phyloP scores from a whole-genome alignment of 2,888 invertebrate species.

The Zele albiditarsus region DNA sequence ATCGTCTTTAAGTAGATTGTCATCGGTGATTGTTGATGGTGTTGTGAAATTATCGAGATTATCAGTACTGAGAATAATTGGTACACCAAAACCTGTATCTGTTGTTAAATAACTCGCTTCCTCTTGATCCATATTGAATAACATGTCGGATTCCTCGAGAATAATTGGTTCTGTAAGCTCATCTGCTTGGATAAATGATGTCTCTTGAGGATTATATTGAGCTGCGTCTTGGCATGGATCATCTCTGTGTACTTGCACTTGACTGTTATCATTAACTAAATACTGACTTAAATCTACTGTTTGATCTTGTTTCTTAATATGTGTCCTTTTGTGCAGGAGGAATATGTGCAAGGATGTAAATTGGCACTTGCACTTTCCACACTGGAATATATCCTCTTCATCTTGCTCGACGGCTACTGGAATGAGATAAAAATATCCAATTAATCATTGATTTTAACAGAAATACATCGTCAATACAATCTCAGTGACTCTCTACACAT shows the following conservation, averaged over 20 bases:
- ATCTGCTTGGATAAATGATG: slow-evolving; percentile 60
- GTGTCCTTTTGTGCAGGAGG: slow-evolving; percentile 77
- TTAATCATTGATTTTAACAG: not conserved
- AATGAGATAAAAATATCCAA: not conserved
- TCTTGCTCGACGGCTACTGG: slow-evolving; percentile 70
- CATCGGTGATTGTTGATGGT: slow-evolving; percentile 56
- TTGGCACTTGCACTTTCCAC: slow-evolving; percentile 80
- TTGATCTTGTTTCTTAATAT: slow-evolving; percentile 66
- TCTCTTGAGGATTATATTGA: slow-evolving; percentile 63
- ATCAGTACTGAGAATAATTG: slow-evolving; percentile 67
- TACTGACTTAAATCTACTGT: slow-evolving; percentile 68
- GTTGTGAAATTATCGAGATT: slow-evolving; percentile 63
- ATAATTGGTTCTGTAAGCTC: slow-evolving; percentile 67
- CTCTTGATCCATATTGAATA: slow-evolving; percentile 71
- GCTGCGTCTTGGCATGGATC: slow-evolving; percentile 60
- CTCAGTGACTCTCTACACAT: not conserved
- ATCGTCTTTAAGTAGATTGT: slow-evolving; percentile 52
- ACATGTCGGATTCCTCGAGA: slow-evolving; percentile 68
- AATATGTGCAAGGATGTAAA: slow-evolving; percentile 78
- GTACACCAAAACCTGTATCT: slow-evolving; percentile 67
- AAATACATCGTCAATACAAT: not conserved
- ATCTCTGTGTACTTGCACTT: slow-evolving; percentile 56
- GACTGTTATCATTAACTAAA: slow-evolving; percentile 62
- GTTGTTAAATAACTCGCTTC: slow-evolving; percentile 65
- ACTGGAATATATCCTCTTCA: slow-evolving; percentile 81